A percentile compares a stretch with the other conserved stretches of the same genome.
phyloP scores from a whole-genome alignment of 2,113 vertebrate genomes.

The Oncorhynchus gorbuscha region DNA sequence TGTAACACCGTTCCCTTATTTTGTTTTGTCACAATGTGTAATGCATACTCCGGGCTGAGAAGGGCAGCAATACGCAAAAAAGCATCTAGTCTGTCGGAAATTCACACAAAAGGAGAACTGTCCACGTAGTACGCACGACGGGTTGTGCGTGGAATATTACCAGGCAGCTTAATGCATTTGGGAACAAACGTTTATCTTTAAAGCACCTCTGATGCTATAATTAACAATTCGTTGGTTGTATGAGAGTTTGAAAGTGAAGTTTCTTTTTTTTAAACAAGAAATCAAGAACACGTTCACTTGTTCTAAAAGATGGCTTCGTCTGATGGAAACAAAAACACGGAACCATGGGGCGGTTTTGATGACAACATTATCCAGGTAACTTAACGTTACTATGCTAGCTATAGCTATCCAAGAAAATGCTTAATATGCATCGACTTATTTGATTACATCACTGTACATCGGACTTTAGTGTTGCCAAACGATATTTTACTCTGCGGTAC shows the following conservation, averaged over 20 bases:
- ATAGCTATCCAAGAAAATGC: neutral
- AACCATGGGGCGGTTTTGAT: constrained; percentile 91
- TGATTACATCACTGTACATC: neutral
- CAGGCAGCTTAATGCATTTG: neutral
- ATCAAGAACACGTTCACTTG: neutral
- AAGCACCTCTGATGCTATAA: neutral
- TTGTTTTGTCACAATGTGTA: no score
- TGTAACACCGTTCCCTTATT: no score
- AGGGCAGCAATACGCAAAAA: no score
- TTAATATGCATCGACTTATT: neutral
- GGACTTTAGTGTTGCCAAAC: neutral
- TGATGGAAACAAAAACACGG: constrained; percentile 72
- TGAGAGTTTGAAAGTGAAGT: neutral
- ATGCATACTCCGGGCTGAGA: no score
- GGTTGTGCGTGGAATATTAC: neutral
- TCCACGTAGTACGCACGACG: neutral
- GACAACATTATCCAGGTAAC: constrained; percentile 84
- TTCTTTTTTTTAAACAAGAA: neutral
- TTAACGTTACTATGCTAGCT: constrained; percentile 12
- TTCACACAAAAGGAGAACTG: no score
- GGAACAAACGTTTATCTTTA: neutral
- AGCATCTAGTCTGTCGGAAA: no score
- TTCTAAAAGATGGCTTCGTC: constrained; percentile 67
- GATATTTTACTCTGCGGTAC: neutral
- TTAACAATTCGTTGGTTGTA: neutral